Percentiles rank a stretch among this genome's conserved stretches.
Evolutionary conservation across 2,797 vertebrate genomes (phyloP).

Genomic region (Stomatorhinus walkeri): DNA sequence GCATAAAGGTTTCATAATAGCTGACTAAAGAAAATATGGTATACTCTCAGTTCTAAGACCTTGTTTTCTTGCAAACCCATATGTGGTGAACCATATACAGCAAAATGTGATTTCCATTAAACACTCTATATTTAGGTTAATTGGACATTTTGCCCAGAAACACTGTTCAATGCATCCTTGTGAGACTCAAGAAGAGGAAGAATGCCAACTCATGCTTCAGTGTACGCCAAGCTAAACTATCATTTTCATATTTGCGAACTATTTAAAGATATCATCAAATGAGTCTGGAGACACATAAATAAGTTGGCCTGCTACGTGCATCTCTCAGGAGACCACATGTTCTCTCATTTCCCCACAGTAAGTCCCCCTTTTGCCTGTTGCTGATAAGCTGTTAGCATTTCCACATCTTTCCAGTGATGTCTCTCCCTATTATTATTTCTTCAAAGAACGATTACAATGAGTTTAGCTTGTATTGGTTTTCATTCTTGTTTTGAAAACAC

Average conservation of each 20-base stretch:
- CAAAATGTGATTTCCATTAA: background rate
- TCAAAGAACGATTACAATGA: background rate
- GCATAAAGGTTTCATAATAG: background rate
- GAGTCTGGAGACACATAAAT: background rate
- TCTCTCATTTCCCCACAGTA: background rate
- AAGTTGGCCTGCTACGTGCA: background rate
- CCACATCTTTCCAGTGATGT: background rate
- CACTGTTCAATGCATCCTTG: background rate
- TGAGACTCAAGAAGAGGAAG: background rate
- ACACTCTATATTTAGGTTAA: background rate
- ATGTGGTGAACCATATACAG: background rate
- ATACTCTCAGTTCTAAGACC: background rate
- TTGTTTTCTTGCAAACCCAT: background rate
- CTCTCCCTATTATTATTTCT: background rate
- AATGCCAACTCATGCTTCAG: background rate
- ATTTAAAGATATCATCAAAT: background rate
- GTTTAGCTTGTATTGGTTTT: background rate
- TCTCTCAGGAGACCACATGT: background rate
- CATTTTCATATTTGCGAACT: background rate
- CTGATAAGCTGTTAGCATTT: background rate
- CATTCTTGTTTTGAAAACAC: conserved; percentile 1
- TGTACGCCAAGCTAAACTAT: background rate
- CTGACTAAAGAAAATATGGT: background rate
- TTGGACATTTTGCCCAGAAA: background rate
- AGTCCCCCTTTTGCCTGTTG: background rate